A percentile compares a stretch with the other conserved stretches of the same genome.
Evolutionary conservation across 2,888 invertebrate genomes (phyloP).

Genomic region (Scaptomyza caliginosa): DNA sequence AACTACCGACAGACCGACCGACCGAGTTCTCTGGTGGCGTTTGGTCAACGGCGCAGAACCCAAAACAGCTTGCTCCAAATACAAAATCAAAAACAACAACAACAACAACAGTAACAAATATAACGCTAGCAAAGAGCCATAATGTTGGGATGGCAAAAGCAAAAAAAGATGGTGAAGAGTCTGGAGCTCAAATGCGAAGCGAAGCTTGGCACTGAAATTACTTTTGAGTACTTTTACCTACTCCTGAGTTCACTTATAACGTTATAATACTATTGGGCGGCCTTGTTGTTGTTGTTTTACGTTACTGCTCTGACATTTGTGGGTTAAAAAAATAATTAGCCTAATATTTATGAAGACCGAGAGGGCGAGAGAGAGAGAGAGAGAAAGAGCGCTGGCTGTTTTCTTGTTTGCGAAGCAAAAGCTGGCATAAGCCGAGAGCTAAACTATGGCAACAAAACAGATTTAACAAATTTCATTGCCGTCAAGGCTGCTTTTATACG

Average conservation of each 20-base stretch:
- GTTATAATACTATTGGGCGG: slow-evolving; percentile 39
- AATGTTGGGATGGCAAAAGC: slow-evolving; percentile 21
- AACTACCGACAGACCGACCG: slow-evolving; percentile 43
- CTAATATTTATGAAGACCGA: slow-evolving; percentile 49
- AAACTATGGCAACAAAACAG: slow-evolving; percentile 28
- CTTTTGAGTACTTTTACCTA: slow-evolving; percentile 52
- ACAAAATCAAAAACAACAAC: slow-evolving; percentile 36
- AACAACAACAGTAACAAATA: slow-evolving; percentile 29
- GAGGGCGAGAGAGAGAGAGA: neutral
- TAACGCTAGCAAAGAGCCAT: slow-evolving; percentile 57
- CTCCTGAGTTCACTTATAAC: slow-evolving; percentile 41
- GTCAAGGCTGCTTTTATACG: neutral
- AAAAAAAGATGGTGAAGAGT: slow-evolving; percentile 10
- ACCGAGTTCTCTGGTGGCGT: slow-evolving; percentile 36
- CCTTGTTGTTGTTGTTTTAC: slow-evolving; percentile 25
- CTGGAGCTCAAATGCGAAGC: slow-evolving; percentile 23
- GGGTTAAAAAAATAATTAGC: slow-evolving; percentile 70
- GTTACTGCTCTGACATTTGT: slow-evolving; percentile 67
- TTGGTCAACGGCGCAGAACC: slow-evolving; percentile 69
- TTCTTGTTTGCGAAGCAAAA: neutral
- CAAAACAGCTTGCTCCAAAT: slow-evolving; percentile 34
- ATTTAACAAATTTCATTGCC: neutral
- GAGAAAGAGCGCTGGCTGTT: slow-evolving; percentile 13
- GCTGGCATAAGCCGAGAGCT: neutral
- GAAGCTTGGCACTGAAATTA: slow-evolving; percentile 51